Conservation (phyloP, 2,113 vertebrate genomes). For the Upupa epops region DNA sequence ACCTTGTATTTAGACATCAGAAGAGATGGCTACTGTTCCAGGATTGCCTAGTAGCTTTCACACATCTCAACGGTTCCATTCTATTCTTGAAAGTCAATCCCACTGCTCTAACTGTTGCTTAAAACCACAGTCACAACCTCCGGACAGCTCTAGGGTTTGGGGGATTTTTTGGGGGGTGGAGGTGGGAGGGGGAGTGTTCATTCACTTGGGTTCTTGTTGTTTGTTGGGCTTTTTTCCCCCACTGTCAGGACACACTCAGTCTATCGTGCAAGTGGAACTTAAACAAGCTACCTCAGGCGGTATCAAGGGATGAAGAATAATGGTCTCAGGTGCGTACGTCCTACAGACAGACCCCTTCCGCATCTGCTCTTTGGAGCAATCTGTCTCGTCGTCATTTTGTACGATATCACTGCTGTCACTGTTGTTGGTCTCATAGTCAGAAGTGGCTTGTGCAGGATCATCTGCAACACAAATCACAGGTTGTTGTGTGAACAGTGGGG, state of each 20-base stretch:
- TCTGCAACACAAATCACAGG: conserved; percentile 73
- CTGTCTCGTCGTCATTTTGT: conserved; percentile 85
- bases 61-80: background rate
- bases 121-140: background rate
- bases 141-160: background rate
- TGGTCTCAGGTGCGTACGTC: conserved; percentile 72
- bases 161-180: background rate
- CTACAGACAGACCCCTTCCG: conserved; percentile 56
- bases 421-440: conserved; percentile 96
- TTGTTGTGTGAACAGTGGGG: background rate
- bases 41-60: background rate
- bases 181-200: background rate
- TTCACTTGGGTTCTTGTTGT: background rate
- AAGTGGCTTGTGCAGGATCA: conserved; percentile 85
- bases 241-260: background rate
- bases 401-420: conserved; percentile 93
- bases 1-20: background rate
- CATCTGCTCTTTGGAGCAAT: conserved; percentile 73
- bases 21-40: background rate
- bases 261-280: background rate
- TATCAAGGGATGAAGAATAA: conserved; percentile 72
- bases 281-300: conserved; percentile 65
- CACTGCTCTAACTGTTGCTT: background rate
- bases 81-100: background rate
- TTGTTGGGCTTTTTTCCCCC: background rate